Evolutionary conservation across 2,797 vertebrate genomes (phyloP), one percentile per base, ranked within the genome.

Genomic region (Anolis apletophallus): DNA sequence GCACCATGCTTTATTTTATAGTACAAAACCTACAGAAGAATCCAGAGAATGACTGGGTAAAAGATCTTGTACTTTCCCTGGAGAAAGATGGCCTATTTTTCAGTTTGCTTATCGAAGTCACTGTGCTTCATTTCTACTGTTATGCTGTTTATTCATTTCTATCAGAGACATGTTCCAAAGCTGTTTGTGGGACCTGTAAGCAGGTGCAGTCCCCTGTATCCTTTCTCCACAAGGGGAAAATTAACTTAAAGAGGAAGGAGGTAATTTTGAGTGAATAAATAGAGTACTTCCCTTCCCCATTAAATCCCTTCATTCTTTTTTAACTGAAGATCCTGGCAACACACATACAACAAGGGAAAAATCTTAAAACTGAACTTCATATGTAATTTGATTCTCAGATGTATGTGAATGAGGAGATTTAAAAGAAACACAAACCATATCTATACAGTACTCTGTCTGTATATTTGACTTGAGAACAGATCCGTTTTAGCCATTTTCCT

Each of bases 1-100:
- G 68, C 85, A 46, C 5, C 46, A 46, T 46, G 46, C 46, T 46
- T 84, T 1, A 81, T 78, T 68, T 72, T 0, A 0, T 5, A 85
- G 83, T 83, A 50, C 26, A 80, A n/a, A 88, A 26, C n/a, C 26
- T 71, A 21, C 3, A 32, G 52, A 1, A 16, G 75, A 82, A 19
- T 40, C 61, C 21, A 79, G 23, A 0, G 0, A 40, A 75, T 1
- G 0, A 12, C 0, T 29, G 11, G 26, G 86, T 64, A 87, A 21
- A 17, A 81, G 0, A 55, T 23, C 64, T 19, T 61, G 75, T 52
- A 86, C 1, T 52, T 32, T 85, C 82, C 69, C 13, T 34, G 0
- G 0, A 29, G 29, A n/a, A 81, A 61, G 11, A 21, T 52, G 36
- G 5, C 9, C 12, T 46, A 64, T 17, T 76, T 82, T 80, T 73